Evolutionary conservation across 2,797 vertebrate genomes (phyloP).

Genomic region (Lophius americanus): DNA sequence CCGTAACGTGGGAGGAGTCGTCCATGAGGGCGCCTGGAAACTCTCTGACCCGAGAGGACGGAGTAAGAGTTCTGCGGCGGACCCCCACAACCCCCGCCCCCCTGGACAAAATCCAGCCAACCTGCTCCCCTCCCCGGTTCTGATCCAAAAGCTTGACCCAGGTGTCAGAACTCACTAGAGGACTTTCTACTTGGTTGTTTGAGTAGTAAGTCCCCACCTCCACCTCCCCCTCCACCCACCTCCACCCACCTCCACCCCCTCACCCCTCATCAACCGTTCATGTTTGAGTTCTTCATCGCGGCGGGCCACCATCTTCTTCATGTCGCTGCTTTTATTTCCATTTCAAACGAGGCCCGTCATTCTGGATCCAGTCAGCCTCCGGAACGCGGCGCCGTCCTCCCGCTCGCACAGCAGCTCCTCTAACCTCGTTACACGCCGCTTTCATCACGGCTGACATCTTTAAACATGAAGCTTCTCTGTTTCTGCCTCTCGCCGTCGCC

Average conservation of each 20-base stretch:
- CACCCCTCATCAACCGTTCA: background rate
- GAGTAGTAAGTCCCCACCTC: background rate
- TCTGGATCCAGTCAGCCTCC: slow-evolving; percentile 52
- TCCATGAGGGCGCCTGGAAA: no score
- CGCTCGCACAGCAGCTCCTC: slow-evolving; percentile 42
- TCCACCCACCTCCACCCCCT: background rate
- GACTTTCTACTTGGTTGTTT: no score
- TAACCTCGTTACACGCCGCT: slow-evolving; percentile 73
- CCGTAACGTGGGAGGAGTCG: no score
- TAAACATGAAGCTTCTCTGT: slow-evolving; percentile 31
- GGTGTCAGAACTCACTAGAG: no score
- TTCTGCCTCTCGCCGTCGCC: slow-evolving; percentile 3
- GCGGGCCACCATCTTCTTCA: slow-evolving; percentile 69
- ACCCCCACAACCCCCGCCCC: no score
- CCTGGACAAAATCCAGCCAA: no score
- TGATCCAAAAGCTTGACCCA: no score
- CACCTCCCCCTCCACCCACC: background rate
- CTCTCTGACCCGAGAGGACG: no score
- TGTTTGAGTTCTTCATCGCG: slow-evolving; percentile 6
- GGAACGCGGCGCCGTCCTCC: slow-evolving; percentile 5
- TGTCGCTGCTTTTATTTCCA: slow-evolving; percentile 69
- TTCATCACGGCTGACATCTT: slow-evolving; percentile 77
- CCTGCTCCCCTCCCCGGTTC: no score
- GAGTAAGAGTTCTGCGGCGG: no score
- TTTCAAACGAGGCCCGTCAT: slow-evolving; percentile 70